Base-by-base conservation (phyloP, 2,797 vertebrate genomes). In the Artibeus jamaicensis region DNA sequence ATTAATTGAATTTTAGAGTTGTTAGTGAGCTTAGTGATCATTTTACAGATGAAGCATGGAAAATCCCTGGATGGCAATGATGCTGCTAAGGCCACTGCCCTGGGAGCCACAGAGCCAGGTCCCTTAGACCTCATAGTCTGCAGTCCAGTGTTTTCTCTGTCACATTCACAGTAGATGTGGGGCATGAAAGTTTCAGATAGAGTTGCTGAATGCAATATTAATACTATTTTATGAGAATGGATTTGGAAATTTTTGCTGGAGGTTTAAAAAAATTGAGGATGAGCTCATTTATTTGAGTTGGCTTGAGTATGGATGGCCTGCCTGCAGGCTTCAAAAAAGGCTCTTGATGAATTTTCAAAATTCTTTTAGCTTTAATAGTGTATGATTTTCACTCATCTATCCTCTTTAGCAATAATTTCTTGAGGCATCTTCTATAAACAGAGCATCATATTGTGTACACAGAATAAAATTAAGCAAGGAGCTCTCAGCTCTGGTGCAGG, bases 401-500 rank as follows among this genome's bases (percentile, higher is more conserved):
- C 37, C 29, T 93, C 50, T 76, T 96, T 73, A 59, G n/a, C 24
- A 87, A 65, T 74, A 73, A 59, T 91, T 85, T 93, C 86, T 90
- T 71, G 78, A 73, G 55, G 57, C 39, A 53, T 48, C 39, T 95
- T 77, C 70, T 92, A 39, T 94, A 83, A 87, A 50, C 73, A 79
- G 79, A 95, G 12, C 9, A 59, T 59, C 14, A 53, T 59, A 14
- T 57, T 91, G 62, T 70, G 4, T 24, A 70, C 29, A 74, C 44
- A 93, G 55, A 82, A 88, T 67, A 90, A 96, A 92, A 92, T 85
- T 74, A 96, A 94, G 46, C 32, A 67, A 4, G 11, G 37, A 73
- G 2, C n/a, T 97, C 93, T 93, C 2, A 59, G 96, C 96, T 5
- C 1, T 59, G 93, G 83, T 46, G 95, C 0, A 5, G 96, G 96